Evolutionary conservation across 92 coral and sea anemone species (phyloP), one percentile per base, ranked within the genome.

Genomic region (Hydrozoanthus gracilis): DNA sequence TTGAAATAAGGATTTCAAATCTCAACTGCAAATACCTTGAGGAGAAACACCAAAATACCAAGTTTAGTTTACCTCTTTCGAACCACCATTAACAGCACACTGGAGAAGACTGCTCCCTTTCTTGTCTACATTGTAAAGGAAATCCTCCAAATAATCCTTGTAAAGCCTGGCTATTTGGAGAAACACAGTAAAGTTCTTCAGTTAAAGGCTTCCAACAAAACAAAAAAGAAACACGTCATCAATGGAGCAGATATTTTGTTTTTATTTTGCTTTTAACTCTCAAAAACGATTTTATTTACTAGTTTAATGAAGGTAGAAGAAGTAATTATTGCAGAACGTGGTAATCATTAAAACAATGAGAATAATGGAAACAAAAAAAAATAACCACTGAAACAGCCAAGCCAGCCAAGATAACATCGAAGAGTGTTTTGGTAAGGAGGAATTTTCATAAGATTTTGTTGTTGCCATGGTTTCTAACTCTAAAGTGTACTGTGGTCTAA

Each of bases 21-120:
- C 39, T 27, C 2, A 27, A 27, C 39, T 27, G 39, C 39, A 27
- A 27, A 27, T 27, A 27, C 39, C 39, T 27, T 27, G 39, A 27
- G 39, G 39, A 27, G 39, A 74, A 12, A 35, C 60, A 74, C 14
- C 78, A 48, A 27, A 27, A 27, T 27, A 27, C 39, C 39, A 27
- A 45, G 13, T 46, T 5, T 12, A 14, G 67, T 20, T 13, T 77
- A 77, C 83, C 83, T 56, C 35, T 77, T 77, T 55, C 14, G 83
- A 77, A 3, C 83, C 83, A 35, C 83, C 83, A 14, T 44, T 54
- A 44, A 77, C 83, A 39, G 83, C 68, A 45, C 55, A 35, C 16
- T 77, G 83, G 12, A 77, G 50, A 16, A 77, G 83, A 18, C 83
- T 77, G 83, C 70, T 77, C 8, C 83, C 83, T 14, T 77, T 62